Percentiles rank a stretch among this genome's conserved stretches.
phyloP scores from a whole-genome alignment of 2,113 vertebrate genomes.

The Panthera leo region DNA sequence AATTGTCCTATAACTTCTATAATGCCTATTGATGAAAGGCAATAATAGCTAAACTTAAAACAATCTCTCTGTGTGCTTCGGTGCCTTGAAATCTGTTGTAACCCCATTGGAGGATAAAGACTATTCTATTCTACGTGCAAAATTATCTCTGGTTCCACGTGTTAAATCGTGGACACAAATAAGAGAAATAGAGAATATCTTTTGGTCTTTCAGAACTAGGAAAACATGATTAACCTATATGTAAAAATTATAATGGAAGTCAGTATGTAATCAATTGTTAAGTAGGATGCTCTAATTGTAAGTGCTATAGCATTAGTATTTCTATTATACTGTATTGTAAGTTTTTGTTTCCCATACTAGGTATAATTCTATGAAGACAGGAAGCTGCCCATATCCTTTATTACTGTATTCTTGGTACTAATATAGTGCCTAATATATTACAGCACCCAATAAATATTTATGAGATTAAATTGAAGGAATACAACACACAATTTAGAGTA shows the following conservation, averaged over 20 bases:
- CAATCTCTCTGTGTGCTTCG: background rate
- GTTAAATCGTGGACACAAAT: background rate
- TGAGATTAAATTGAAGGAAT: background rate
- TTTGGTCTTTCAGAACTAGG: background rate
- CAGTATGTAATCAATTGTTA: background rate
- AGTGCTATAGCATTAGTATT: background rate
- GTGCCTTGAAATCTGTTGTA: background rate
- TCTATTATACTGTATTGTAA: background rate
- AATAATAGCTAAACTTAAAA: background rate
- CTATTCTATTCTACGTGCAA: background rate
- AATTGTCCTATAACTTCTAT: background rate
- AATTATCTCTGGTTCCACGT: background rate
- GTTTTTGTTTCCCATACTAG: background rate
- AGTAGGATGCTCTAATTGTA: background rate
- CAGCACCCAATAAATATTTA: background rate
- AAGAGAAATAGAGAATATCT: background rate
- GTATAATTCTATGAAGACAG: background rate
- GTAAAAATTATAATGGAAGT: background rate
- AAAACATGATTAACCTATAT: background rate
- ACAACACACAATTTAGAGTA: background rate
- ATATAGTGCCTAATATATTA: background rate
- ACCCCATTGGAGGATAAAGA: background rate
- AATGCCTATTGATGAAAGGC: background rate
- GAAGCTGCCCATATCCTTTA: background rate
- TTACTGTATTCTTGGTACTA: background rate